Base-by-base conservation (phyloP, 2,888 invertebrate species). In the Serrognathus titanus region DNA sequence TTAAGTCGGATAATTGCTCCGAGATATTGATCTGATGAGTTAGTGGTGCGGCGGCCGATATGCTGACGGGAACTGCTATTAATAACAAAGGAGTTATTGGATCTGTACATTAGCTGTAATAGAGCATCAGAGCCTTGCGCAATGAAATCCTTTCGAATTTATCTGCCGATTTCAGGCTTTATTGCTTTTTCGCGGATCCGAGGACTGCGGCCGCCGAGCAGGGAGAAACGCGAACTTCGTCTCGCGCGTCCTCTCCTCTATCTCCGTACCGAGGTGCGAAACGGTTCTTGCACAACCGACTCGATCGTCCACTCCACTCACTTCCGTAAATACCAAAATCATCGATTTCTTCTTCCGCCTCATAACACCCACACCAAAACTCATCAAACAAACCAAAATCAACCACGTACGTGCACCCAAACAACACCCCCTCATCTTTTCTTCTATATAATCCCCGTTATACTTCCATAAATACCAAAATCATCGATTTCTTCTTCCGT, bases 1-100 rank as follows among this genome's bases (percentile, higher is more conserved):
- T 72, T 70, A 71, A 72, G 69, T 71, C 66, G 68, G 70, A 71
- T 72, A 72, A 72, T 72, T 72, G 70, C 70, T 69, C 64, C 64
- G 65, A 70, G 71, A 72, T 72, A 72, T 72, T 70, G 71, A 72
- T 72, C 71, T 71, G 71, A 72, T 71, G 71, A 69, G 71, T 71
- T 69, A 68, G 69, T 71, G 68, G 69, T 69, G 70, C 67, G 68
- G 64, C 56, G 60, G 64, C 68, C 69, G 71, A 71, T 71, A 71
- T 70, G 69, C 70, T 70, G 69, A 69, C 71, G 71, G 69, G 66
- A 68, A 70, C 70, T 69, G 70, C 71, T 71, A 72, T 73, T 73
- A 72, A 74, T 73, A 73, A 72, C 73, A 71, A 71, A 71, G 71
- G 71, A 72, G 71, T 72, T 73, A 71, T 72, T 71, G 71, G 71